A percentile compares a stretch with the other conserved stretches of the same genome.
These are phyloP conservation scores for Seladonia tumulorum DNA, from an alignment of 2,888 invertebrate genomes.

Conservation along the genomic window DNA sequence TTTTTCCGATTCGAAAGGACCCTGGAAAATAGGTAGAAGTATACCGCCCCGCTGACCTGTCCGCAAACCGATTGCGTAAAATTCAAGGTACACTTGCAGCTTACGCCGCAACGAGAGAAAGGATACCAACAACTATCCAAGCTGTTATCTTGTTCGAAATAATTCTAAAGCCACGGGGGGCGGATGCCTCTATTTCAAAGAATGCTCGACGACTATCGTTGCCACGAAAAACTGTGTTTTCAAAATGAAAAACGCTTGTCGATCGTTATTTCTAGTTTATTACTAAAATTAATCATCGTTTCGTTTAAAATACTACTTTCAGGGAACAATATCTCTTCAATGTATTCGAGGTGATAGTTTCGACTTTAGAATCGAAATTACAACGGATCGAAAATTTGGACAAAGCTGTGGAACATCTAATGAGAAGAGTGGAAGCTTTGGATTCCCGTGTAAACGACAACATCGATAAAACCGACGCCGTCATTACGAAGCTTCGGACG, in stretches of 20 bases:
- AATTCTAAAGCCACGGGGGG: not conserved
- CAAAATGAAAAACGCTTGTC: no score
- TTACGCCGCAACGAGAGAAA: slow-evolving; percentile 53
- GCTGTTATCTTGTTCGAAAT: not conserved
- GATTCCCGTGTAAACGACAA: slow-evolving; percentile 93
- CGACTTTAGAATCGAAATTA: slow-evolving; percentile 94
- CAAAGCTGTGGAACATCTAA: slow-evolving; percentile 94
- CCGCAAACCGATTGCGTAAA: slow-evolving; percentile 52
- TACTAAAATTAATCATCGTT: not conserved
- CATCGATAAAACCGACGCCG: slow-evolving; percentile 93
- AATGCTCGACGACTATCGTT: not conserved
- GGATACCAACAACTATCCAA: slow-evolving; percentile 41
- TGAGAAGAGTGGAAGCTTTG: slow-evolving; percentile 93
- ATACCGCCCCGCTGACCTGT: slow-evolving; percentile 40
- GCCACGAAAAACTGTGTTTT: not conserved
- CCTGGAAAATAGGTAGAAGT: slow-evolving; percentile 28
- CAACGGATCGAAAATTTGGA: slow-evolving; percentile 95
- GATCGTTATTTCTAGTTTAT: no score
- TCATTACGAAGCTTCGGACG: slow-evolving; percentile 91
- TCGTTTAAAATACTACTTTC: slow-evolving; percentile 78
- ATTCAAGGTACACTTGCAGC: slow-evolving; percentile 47
- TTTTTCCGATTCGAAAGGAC: slow-evolving; percentile 54
- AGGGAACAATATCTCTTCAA: slow-evolving; percentile 95
- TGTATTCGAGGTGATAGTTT: slow-evolving; percentile 95
- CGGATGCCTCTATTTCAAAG: slow-evolving; percentile 1